Evolutionary conservation across 2,888 invertebrate genomes (phyloP), one percentile per base, ranked within the genome.

Genomic region (Thymelicus lineola): DNA sequence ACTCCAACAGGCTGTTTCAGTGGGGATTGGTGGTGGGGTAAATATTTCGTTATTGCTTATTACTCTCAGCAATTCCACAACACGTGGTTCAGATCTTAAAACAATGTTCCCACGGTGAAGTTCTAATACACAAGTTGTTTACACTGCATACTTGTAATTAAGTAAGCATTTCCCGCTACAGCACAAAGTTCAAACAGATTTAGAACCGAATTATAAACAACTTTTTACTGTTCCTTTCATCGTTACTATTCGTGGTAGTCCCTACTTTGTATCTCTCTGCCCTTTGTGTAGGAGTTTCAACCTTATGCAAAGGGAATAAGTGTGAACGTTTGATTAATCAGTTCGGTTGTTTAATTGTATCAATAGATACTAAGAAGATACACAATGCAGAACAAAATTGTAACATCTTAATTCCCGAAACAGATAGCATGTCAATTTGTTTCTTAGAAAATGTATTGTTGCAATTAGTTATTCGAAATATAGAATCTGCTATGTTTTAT

Each of bases 141-240:
- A 53, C 53, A 53, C 7, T 20, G 12, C 6, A 53, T 6, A 17
- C 53, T 53, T 12, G 20, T 59, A 53, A 66, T 60, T 50, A 66
- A 60, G 66, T 14, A 28, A 59, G 20, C n/a, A 38, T 48, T 66
- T 59, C 66, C 50, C 50, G 42, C 60, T 61, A 66, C 59, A 42
- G 20, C 66, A 59, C 50, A 50, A 60, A 55, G 60, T 66, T 66
- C 59, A 66, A 66, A 66, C 59, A 50, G 50, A 60, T 53, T 20
- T 53, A 53, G 53, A 20, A 53, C 17, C 20, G 53, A 53, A 53
- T 53, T 53, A 59, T 48, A 58, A 64, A 50, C 62, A 62, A 12
- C 65, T 57, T 59, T 58, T 66, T 50, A 60, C 48, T 66, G 66
- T 60, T 60, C 50, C 50, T 66, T 59, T 61, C 46, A 66, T 60